These are phyloP conservation scores for Neomonachus schauinslandi DNA, from an alignment of 2,113 vertebrate genomes.

Conservation along the genomic window DNA sequence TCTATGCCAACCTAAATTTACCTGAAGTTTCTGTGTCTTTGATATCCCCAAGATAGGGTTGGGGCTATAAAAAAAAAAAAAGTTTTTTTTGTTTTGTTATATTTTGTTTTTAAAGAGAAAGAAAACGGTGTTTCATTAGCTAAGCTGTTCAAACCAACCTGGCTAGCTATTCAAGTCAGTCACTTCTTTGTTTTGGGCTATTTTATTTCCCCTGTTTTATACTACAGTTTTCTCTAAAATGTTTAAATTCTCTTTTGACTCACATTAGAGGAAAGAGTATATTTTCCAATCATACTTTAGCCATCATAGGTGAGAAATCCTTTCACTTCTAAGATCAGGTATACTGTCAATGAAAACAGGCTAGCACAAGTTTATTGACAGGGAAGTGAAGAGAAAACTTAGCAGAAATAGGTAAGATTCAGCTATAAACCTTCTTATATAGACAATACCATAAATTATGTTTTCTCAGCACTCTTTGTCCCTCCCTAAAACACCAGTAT, in stretches of 20 bases:
- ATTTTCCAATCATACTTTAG: slow-evolving; percentile 28
- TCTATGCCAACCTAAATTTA: neutral
- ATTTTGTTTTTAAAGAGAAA: neutral
- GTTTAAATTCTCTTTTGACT: slow-evolving; percentile 41
- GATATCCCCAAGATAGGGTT: neutral
- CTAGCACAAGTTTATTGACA: neutral
- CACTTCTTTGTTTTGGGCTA: slow-evolving; percentile 10
- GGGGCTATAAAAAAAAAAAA: neutral
- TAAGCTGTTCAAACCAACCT: neutral
- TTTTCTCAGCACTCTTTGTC: slow-evolving; percentile 9
- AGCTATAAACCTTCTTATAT: neutral
- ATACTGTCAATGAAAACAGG: neutral
- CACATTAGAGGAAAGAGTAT: neutral
- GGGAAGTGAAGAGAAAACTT: neutral
- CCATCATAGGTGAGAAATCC: neutral
- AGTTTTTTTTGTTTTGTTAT: no score
- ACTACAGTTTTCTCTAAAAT: slow-evolving; percentile 4
- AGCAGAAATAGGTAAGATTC: neutral
- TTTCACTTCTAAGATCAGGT: neutral
- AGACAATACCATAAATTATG: neutral
- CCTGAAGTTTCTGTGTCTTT: slow-evolving; percentile 24
- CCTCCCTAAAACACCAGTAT: neutral
- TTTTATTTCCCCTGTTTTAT: slow-evolving; percentile 38
- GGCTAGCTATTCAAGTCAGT: neutral
- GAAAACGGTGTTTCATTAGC: neutral